Percentiles rank a stretch among this genome's conserved stretches.
phyloP scores from a whole-genome alignment of 2,113 vertebrate genomes.

The Ondatra zibethicus region DNA sequence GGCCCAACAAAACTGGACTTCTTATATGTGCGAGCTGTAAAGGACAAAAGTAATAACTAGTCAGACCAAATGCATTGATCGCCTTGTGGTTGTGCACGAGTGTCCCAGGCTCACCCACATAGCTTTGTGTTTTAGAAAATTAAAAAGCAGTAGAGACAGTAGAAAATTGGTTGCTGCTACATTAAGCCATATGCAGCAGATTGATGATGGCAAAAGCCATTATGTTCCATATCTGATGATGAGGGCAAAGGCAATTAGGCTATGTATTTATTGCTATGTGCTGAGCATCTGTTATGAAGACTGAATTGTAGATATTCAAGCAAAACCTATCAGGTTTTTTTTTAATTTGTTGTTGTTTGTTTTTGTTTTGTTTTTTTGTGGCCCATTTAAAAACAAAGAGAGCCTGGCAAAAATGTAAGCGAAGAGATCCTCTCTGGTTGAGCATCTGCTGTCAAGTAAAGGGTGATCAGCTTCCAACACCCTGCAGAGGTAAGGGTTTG shows the following conservation, averaged over 20 bases:
- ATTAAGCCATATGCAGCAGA: background rate
- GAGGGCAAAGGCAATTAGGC: background rate
- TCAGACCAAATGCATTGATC: background rate
- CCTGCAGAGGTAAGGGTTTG: background rate
- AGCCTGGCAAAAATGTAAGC: background rate
- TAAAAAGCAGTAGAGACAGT: background rate
- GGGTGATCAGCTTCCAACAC: background rate
- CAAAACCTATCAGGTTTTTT: background rate
- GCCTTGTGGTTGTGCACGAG: background rate
- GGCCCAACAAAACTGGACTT: background rate
- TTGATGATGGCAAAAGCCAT: constrained; percentile 1
- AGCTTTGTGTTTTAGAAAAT: constrained; percentile 9
- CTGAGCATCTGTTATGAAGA: background rate
- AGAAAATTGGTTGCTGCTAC: background rate
- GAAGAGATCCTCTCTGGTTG: background rate
- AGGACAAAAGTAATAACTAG: background rate
- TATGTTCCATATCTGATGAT: background rate
- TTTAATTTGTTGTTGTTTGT: background rate
- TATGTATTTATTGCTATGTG: background rate
- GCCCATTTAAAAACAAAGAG: background rate
- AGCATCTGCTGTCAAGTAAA: background rate
- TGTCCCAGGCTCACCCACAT: background rate
- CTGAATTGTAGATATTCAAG: constrained; percentile 30
- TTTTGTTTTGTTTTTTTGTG: constrained; percentile 48
- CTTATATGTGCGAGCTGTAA: background rate